Conservation (phyloP, 2,113 vertebrate genomes). For the Aramus guarauna region DNA sequence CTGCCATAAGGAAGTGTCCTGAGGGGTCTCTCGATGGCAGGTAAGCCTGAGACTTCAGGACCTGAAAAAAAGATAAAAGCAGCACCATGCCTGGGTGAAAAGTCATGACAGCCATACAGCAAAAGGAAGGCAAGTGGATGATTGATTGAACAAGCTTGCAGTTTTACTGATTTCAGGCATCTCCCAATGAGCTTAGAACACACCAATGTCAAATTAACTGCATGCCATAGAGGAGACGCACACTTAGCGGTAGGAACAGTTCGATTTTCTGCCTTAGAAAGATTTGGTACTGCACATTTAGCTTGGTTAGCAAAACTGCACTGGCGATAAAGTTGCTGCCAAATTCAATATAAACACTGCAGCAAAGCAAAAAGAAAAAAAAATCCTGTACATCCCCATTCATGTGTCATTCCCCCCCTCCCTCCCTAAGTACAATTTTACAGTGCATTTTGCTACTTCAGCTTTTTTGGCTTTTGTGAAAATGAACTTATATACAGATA, state of each 20-base stretch:
- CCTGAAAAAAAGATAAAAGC: conserved; percentile 73
- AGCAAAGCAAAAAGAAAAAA: background rate
- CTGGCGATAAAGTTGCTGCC: conserved; percentile 4
- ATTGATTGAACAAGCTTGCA: conserved; percentile 34
- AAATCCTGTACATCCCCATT: fast-evolving
- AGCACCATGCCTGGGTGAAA: conserved; percentile 36
- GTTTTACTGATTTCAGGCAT: conserved; percentile 24
- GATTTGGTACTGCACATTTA: conserved; percentile 48
- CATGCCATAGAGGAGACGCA: background rate
- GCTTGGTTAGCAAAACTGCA: conserved; percentile 52
- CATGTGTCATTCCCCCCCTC: fast-evolving
- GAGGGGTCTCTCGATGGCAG: conserved; percentile 87
- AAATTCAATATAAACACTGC: conserved; percentile 40
- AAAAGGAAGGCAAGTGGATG: background rate
- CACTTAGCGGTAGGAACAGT: background rate
- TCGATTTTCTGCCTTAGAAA: conserved; percentile 63
- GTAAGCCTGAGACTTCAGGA: conserved; percentile 89
- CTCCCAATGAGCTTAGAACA: conserved; percentile 15
- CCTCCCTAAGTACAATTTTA: background rate
- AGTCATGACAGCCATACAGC: background rate
- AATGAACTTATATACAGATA: background rate
- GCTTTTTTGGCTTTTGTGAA: conserved; percentile 5
- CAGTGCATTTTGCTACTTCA: background rate
- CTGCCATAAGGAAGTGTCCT: conserved; percentile 92
- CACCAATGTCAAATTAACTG: conserved; percentile 40